phyloP scores from a whole-genome alignment of 2,113 vertebrate species.

The Salvelinus namaycush region DNA sequence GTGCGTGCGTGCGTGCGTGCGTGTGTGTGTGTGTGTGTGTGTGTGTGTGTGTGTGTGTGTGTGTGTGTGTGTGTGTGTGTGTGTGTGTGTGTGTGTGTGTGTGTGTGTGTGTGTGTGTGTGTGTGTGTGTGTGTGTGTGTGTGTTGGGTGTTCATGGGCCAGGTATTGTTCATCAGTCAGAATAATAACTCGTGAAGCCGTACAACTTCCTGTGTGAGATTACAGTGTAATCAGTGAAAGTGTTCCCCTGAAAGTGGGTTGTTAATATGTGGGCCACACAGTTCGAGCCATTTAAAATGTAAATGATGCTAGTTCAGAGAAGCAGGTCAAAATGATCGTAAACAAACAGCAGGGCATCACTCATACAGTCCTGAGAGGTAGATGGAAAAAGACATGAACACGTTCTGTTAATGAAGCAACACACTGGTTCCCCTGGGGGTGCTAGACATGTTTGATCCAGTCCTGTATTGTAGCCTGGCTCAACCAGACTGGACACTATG shows the following conservation, averaged over 20 bases:
- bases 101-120: not conserved
- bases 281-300: conserved; percentile 42
- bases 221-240: not conserved
- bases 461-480: not conserved
- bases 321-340: conserved; percentile 28
- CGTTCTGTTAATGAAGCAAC: not conserved
- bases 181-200: not conserved
- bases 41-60: not conserved
- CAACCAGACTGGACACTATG: no score
- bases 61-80: not conserved
- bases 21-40: not conserved
- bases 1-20: not conserved
- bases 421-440: not conserved
- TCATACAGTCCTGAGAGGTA: not conserved
- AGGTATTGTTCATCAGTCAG: not conserved
- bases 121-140: not conserved
- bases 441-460: not conserved
- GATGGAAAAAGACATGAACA: not conserved
- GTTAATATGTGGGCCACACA: conserved; percentile 53
- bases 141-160: not conserved
- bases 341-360: conserved; percentile 16
- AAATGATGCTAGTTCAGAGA: conserved; percentile 22
- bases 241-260: conserved; percentile 53
- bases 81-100: conserved; percentile 4
- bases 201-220: not conserved